phyloP scores from a whole-genome alignment of 2,797 vertebrate genomes.

The Epinephelus coioides region DNA sequence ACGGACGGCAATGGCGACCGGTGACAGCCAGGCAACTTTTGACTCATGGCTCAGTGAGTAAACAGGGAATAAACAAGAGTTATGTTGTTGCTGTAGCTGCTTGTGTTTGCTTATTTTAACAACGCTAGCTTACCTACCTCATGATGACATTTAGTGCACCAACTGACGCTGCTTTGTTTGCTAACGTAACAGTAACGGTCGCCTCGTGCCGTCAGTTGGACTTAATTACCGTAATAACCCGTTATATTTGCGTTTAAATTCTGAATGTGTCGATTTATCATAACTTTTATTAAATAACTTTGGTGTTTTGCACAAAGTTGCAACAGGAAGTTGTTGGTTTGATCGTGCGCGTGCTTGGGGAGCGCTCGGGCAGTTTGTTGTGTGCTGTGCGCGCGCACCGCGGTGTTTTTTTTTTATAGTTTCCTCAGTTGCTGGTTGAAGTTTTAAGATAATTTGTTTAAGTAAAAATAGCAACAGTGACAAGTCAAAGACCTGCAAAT shows the following conservation, averaged over 20 bases:
- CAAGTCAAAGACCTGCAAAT: background rate
- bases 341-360: constrained; percentile 27
- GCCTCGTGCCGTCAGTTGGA: too few relatives aligned
- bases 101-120: background rate
- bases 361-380: constrained; percentile 16
- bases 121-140: background rate
- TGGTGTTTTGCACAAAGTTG: background rate
- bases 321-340: constrained; percentile 74
- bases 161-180: background rate
- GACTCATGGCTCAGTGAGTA: constrained; percentile 84
- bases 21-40: constrained; percentile 62
- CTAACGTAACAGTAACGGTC: background rate
- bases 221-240: accelerated
- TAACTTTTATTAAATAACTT: background rate
- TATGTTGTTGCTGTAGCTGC: background rate
- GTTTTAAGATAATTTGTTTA: background rate
- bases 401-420: too few relatives aligned
- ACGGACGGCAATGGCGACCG: constrained; percentile 75
- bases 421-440: too few relatives aligned
- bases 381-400: constrained; percentile 13
- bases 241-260: accelerated
- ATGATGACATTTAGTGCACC: too few relatives aligned
- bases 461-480: background rate
- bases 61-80: accelerated
- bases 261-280: background rate